A percentile compares a stretch with the other conserved stretches of the same genome.
phyloP scores from a whole-genome alignment of 2,888 invertebrate genomes.

The Escarpia spicata region DNA sequence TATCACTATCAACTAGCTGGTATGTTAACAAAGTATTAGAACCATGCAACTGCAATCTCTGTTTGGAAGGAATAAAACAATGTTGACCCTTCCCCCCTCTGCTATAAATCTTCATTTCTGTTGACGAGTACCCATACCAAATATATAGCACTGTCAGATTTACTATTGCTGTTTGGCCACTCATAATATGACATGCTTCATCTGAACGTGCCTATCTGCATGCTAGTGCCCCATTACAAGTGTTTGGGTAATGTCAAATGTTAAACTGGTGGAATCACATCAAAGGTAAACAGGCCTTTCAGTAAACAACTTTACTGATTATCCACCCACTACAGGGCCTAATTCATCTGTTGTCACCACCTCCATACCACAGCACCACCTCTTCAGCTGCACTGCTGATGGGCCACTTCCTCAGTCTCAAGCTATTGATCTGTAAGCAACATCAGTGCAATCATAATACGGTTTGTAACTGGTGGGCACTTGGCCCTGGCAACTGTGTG shows the following conservation, averaged over 20 bases:
- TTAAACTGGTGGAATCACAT: neutral
- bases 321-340: neutral
- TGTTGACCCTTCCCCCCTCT: neutral
- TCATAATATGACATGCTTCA: neutral
- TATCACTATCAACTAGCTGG: neutral
- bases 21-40: neutral
- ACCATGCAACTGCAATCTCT: neutral
- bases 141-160: neutral
- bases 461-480: neutral
- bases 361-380: neutral
- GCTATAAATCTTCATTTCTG: neutral
- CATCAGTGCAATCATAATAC: slow-evolving; percentile 13
- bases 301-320: neutral
- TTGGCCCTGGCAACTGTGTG: slow-evolving; percentile 1
- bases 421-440: neutral
- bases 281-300: neutral
- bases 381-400: neutral
- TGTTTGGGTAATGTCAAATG: slow-evolving; percentile 2
- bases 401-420: neutral
- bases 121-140: neutral
- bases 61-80: neutral
- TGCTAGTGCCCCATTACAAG: neutral
- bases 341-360: neutral
- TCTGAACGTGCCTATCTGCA: neutral
- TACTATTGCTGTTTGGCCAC: neutral